phyloP scores from a whole-genome alignment of 2,113 vertebrate genomes.

The Pluvianellus socialis region DNA sequence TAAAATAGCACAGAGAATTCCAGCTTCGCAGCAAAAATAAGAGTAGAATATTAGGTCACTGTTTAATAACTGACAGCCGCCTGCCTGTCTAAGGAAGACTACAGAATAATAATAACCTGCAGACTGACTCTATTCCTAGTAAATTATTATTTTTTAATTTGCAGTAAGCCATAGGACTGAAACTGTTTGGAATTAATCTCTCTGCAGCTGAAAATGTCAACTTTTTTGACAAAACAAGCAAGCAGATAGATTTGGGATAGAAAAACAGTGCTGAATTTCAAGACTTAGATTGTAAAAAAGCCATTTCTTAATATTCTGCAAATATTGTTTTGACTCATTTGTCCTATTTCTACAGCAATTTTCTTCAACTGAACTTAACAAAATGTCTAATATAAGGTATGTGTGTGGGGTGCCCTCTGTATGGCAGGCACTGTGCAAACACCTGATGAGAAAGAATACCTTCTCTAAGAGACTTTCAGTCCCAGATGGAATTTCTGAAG shows the following conservation, averaged over 20 bases:
- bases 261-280: background rate
- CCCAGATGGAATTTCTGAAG: background rate
- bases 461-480: background rate
- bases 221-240: background rate
- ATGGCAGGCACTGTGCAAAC: background rate
- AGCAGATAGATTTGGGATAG: background rate
- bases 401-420: rapidly evolving
- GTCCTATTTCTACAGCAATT: background rate
- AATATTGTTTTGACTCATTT: background rate
- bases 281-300: background rate
- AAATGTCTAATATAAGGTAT: background rate
- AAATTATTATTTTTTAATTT: background rate
- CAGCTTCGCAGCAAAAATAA: background rate
- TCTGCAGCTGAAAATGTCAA: background rate
- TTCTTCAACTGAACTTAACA: background rate
- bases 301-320: background rate
- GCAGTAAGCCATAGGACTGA: background rate
- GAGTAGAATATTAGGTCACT: background rate
- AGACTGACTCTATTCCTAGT: background rate
- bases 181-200: background rate
- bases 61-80: background rate
- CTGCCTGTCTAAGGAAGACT: background rate
- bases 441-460: background rate
- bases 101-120: background rate
- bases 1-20: background rate